Base-by-base conservation (phyloP, 2,113 vertebrate genomes). In the Lepus timidus region DNA sequence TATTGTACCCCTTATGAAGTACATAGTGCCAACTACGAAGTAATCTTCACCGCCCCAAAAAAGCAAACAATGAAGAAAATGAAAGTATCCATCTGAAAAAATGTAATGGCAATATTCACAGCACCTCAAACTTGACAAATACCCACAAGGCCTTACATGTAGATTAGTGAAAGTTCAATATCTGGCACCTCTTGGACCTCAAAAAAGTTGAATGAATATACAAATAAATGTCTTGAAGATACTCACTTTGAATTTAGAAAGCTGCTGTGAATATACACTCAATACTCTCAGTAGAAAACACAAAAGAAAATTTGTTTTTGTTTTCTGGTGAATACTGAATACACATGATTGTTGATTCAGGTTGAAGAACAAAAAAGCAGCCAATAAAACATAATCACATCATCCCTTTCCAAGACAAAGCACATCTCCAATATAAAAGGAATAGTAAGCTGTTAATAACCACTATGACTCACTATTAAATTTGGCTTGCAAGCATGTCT, bases 391-490 rank as follows among this genome's bases (percentile, higher is more conserved):
- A 82, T n/a, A 80, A 44, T 3, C 6, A 17, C 9, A 88, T 5
- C 31, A 6, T 31, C 2, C 92, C 64, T 81, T 78, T 65, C 65
- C 55, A 68, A 84, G 17, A 74, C 4, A 93, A 95, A 85, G 1
- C 17, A 8, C 4, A 73, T 51, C 9, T 79, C 25, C 73, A 62
- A 36, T 71, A 81, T 71, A 85, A 91, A 91, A n/a, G 6, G 7
- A 92, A 76, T 7, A 70, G 27, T 61, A 76, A 62, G 39, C 39
- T 87, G 1, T 73, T 94, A 52, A 49, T 39, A 84, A 62, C 29
- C 2, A 61, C 55, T 78, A 27, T 68, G 74, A 96, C 55, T 95
- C 67, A 87, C 36, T 74, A 68, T 85, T 88, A 89, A 96, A 88
- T 82, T 94, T 65, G 88, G 13, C 29, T 91, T 92, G 7, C 20